phyloP scores from a whole-genome alignment of 2,113 vertebrate genomes.

The Herpetotheres cachinnans region DNA sequence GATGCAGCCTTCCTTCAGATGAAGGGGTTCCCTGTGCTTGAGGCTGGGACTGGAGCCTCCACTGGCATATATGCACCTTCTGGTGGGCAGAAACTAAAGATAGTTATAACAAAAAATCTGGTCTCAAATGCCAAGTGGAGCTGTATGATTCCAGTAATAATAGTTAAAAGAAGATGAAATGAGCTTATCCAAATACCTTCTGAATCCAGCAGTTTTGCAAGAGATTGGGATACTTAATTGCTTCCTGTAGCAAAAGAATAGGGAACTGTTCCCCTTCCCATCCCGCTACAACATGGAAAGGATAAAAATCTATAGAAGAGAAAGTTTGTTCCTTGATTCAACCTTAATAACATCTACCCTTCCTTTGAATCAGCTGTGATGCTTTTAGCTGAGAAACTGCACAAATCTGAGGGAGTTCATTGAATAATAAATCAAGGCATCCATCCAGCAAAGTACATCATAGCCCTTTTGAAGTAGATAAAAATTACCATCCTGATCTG shows the following conservation, averaged over 20 bases:
- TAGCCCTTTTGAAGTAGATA: constrained; percentile 10
- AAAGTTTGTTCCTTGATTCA: neutral
- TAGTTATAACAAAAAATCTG: neutral
- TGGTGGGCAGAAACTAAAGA: neutral
- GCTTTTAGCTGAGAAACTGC: constrained; percentile 36
- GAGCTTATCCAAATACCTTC: neutral
- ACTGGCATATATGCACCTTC: neutral
- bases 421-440: constrained; percentile 41
- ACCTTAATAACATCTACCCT: neutral
- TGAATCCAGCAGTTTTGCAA: neutral
- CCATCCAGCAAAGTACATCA: neutral
- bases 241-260: neutral
- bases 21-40: neutral
- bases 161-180: neutral
- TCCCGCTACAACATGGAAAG: neutral
- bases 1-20: neutral
- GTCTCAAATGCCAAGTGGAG: neutral
- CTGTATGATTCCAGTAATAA: neutral
- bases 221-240: neutral
- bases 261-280: neutral
- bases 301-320: neutral
- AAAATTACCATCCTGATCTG: neutral
- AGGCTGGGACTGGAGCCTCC: neutral
- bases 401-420: neutral
- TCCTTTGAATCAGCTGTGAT: constrained; percentile 1